Base-by-base conservation (phyloP, 2,888 invertebrate genomes). In the Nomada fabriciana region DNA sequence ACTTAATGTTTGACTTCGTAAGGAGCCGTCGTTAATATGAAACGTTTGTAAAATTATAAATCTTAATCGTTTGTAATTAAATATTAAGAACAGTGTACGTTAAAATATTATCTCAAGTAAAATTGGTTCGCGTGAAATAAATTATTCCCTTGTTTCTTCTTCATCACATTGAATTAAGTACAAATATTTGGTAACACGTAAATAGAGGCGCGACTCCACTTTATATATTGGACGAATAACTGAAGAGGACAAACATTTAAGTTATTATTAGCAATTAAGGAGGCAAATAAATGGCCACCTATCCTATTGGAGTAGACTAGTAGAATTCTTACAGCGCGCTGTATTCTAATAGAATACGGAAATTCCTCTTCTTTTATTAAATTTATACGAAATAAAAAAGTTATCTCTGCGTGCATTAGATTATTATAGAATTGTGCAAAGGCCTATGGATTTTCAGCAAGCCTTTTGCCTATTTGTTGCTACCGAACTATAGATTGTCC, bases 341-440 rank as follows among this genome's bases (percentile, higher is more conserved):
- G 1, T 36, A 36, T 36, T 5, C 5, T 36, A 36, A 7, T 7
- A 36, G 7, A 36, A 36, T 36, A 0, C 36, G 9, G 36, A 1
- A 7, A 36, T 36, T 36, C 36, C 7, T 5, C 7, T 36, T 36
- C 36, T 36, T 7, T 36, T 36, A 11, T 50, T 72, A 59, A 69
- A 72, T 47, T 73, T 53, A 76, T 50, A 13, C 7, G 29, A 29
- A 29, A 29, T 29, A 29, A 5, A 29, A 29, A 29, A 29, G 29
- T 36, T 36, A 36, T 36, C 36, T 7, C 7, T 36, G 36, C 36
- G 7, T 36, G 7, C 7, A 15, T 10, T 47, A 47, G 78, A 81
- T 78, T 81, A 73, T 70, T 77, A 50, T 78, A 75, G 55, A n/a
- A 53, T 50, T 72, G 61, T 80, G 80, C 72, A 84, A 84, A 84